Conservation (phyloP, 2,888 invertebrate genomes). For the Morpho achilles region DNA sequence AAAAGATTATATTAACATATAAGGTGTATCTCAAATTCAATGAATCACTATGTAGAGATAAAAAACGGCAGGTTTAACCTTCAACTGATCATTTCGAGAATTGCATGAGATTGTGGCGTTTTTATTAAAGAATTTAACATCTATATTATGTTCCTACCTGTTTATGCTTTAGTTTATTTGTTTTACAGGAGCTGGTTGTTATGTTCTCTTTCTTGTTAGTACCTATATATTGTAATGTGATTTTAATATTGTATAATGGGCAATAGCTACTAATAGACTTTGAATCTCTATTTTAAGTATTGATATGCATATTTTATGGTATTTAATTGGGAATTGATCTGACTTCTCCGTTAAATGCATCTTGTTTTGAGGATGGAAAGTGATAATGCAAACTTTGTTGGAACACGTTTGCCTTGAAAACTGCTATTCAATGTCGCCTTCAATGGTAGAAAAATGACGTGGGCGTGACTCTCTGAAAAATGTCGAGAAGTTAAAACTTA, state of each 20-base stretch:
- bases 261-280: background rate
- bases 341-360: too few species aligned
- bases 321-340: too few species aligned
- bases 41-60: conserved; percentile 18
- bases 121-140: background rate
- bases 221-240: too few species aligned
- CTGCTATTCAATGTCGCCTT: conserved; percentile 4
- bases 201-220: too few species aligned
- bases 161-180: too few species aligned
- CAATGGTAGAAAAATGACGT: background rate
- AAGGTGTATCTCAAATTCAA: conserved; percentile 6
- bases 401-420: conserved; percentile 11
- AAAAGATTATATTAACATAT: background rate
- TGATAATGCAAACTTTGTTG: conserved; percentile 1
- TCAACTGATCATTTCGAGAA: conserved; percentile 12
- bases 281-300: background rate
- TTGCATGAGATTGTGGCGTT: conserved; percentile 1
- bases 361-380: conserved; percentile 3
- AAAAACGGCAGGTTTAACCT: conserved; percentile 14
- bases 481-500: too few species aligned
- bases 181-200: too few species aligned
- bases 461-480: too few species aligned
- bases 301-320: too few species aligned
- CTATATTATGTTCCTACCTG: background rate
- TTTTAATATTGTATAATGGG: too few species aligned